Evolutionary conservation across 2,113 vertebrate genomes (phyloP), one percentile per base, ranked within the genome.

Genomic region (Mustela lutreola): DNA sequence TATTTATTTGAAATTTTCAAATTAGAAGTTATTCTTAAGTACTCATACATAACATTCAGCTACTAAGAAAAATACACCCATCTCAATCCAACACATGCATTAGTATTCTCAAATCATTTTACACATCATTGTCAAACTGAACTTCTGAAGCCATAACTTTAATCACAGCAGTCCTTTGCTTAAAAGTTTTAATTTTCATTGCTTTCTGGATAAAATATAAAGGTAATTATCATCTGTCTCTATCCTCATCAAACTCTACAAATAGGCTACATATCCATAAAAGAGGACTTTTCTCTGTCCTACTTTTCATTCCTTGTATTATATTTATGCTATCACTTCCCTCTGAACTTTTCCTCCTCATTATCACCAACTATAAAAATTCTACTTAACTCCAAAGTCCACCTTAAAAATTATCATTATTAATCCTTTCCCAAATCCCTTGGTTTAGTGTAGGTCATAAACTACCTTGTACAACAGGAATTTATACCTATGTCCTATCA

Each of bases 131-230:
- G 33, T 26, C 96, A 94, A 95, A 39, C 4, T 85, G 85, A 95
- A 94, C 42, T 95, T 93, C 10, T 83, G 31, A 83, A 83, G 19
- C 53, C 91, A 19, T 24, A 93, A 22, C 21, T 83, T 96, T 45
- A 93, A 86, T 65, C 5, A 19, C 14, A 78, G 42, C 2, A 88
- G 63, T 95, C 56, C 5, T 89, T 91, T 87, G 14, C 18, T 95
- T 82, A 91, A 91, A 93, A 80, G 14, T 0, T 91, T 80, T 75
- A 88, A 81, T 76, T 70, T 95, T 78, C 16, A 85, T 67, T 92
- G 42, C 14, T 22, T 88, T 94, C 63, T 97, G 65, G 86, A 85
- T 63, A 91, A 93, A 83, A 85, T 63, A 70, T 10, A 87, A 75
- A 45, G 9, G 4, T 75, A 79, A 63, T 92, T 76, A 50, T 67